These are phyloP conservation scores for Teleogryllus occipitalis DNA, from an alignment of 1,140 invertebrate genomes.

Conservation along the genomic window DNA sequence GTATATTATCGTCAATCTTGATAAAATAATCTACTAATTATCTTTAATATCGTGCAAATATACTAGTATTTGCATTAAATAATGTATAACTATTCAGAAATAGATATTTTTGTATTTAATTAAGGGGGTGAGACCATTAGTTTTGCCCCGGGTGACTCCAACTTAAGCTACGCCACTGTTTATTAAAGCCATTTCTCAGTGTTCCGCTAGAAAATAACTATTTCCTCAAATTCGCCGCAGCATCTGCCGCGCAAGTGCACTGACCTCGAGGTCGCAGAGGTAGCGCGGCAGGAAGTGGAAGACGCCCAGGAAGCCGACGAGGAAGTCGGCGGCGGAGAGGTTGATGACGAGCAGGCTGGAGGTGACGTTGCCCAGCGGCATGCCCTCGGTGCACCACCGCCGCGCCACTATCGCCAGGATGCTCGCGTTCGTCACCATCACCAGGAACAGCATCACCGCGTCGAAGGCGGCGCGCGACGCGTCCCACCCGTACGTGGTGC, in stretches of 20 bases:
- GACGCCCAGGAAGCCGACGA: neutral
- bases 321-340: constrained; percentile 7
- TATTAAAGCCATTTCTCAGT: no score
- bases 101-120: no score
- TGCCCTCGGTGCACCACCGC: neutral
- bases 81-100: no score
- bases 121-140: no score
- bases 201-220: no score
- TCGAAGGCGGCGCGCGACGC: neutral
- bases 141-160: no score
- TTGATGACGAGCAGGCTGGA: constrained; percentile 10
- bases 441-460: neutral
- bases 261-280: neutral
- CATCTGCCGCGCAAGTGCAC: neutral
- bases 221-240: no score
- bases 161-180: no score
- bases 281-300: constrained; percentile 9
- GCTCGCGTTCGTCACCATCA: neutral
- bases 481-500: neutral
- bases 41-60: no score
- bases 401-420: neutral
- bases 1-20: no score
- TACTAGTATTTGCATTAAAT: no score
- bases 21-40: no score
- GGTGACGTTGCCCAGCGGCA: neutral